Conservation (phyloP, 1,140 invertebrate genomes). For the Nephotettix cincticeps region DNA sequence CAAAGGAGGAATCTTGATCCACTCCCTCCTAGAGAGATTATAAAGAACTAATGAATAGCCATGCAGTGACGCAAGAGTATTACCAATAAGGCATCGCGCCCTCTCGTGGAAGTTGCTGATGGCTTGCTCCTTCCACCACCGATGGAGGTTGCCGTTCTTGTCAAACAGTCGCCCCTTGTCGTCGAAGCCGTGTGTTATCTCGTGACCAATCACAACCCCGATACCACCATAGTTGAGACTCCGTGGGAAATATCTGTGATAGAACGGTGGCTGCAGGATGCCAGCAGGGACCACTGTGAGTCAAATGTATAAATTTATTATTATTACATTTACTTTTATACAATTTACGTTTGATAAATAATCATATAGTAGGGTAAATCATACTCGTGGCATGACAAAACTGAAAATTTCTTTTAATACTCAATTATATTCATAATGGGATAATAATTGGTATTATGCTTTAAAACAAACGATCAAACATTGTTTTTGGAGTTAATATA, state of each 20-base stretch:
- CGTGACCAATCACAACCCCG: constrained; percentile 68
- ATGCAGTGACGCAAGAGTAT: no score
- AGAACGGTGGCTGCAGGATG: constrained; percentile 89
- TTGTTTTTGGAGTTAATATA: no score
- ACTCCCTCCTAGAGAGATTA: no score
- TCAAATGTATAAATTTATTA: background rate
- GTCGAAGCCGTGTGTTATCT: constrained; percentile 69
- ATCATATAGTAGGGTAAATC: background rate
- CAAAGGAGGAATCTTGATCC: no score
- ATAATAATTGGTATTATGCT: no score
- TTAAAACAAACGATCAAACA: no score
- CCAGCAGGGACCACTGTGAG: constrained; percentile 84
- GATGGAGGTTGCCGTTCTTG: constrained; percentile 64
- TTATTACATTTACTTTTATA: background rate
- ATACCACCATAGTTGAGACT: constrained; percentile 79
- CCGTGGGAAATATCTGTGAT: constrained; percentile 76
- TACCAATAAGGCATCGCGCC: constrained; percentile 78
- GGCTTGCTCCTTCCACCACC: constrained; percentile 75
- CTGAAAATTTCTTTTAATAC: no score
- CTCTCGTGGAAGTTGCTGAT: constrained; percentile 64
- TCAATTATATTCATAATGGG: no score
- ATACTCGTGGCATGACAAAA: no score
- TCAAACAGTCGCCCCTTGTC: constrained; percentile 68
- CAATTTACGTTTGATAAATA: background rate
- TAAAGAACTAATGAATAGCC: no score